A percentile compares a stretch with the other conserved stretches of the same genome.
Evolutionary conservation across 2,113 vertebrate species (phyloP).

Genomic region (Amazona vittata): DNA sequence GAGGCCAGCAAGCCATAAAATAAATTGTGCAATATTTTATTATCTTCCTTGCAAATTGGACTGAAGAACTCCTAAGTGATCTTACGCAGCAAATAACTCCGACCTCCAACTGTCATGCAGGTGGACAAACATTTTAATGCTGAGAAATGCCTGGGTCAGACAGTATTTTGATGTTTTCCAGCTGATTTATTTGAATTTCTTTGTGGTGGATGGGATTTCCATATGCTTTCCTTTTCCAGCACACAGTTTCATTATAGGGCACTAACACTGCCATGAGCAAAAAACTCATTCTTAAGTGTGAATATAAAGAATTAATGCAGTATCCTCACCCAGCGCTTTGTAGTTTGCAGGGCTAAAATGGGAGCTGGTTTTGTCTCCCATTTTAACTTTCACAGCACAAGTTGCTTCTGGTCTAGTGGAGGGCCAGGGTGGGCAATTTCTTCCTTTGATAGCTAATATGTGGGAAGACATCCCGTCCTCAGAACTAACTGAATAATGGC

Average conservation of each 20-base stretch:
- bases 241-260: neutral
- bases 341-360: neutral
- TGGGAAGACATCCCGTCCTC: neutral
- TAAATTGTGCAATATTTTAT: neutral
- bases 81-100: neutral
- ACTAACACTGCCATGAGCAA: neutral
- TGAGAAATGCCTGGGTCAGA: neutral
- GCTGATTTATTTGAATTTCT: neutral
- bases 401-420: neutral
- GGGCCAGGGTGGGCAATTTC: neutral
- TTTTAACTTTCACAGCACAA: neutral
- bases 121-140: neutral
- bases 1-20: conserved; percentile 9
- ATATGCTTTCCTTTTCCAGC: neutral
- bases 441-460: neutral
- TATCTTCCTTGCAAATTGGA: neutral
- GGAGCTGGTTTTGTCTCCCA: neutral
- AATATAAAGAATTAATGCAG: conserved; percentile 16
- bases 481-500: conserved; percentile 4
- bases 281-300: neutral
- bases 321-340: neutral
- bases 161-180: neutral
- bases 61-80: neutral
- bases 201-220: neutral
- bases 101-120: neutral